Evolutionary conservation across 2,888 invertebrate species (phyloP).

Genomic region (Timandra comae): DNA sequence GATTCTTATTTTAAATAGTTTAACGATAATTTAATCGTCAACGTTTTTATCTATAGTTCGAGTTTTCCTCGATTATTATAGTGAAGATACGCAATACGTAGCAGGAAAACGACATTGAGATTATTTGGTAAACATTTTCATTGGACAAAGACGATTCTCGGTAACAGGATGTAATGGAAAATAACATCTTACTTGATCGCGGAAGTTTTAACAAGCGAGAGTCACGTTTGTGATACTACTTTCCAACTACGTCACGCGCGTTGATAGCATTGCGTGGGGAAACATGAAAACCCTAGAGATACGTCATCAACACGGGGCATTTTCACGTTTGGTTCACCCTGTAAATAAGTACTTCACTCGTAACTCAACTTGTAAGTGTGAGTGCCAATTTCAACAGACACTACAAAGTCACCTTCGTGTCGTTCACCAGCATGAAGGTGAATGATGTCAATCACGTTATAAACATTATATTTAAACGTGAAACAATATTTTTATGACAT

Average conservation of each 20-base stretch:
- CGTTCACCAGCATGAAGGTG: conserved; percentile 40
- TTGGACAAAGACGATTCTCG: conserved; percentile 34
- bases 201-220: conserved; percentile 29
- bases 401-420: conserved; percentile 46
- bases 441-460: conserved; percentile 34
- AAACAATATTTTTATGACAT: conserved; percentile 15
- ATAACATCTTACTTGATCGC: conserved; percentile 26
- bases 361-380: conserved; percentile 36
- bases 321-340: conserved; percentile 9
- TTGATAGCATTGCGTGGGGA: conserved; percentile 9
- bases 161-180: conserved; percentile 42
- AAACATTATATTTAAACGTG: conserved; percentile 19
- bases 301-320: conserved; percentile 10
- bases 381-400: conserved; percentile 45
- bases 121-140: conserved; percentile 28
- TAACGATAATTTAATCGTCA: conserved; percentile 45
- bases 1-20: conserved; percentile 45
- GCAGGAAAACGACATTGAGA: conserved; percentile 39
- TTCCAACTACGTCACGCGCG: conserved; percentile 11
- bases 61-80: conserved; percentile 31
- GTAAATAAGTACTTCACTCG: conserved; percentile 29
- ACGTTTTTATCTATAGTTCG: conserved; percentile 6
- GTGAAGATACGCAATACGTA: conserved; percentile 18
- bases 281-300: conserved; percentile 13
- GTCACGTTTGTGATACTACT: conserved; percentile 14